phyloP scores from a whole-genome alignment of 1,140 invertebrate genomes.

The Ooceraea biroi region DNA sequence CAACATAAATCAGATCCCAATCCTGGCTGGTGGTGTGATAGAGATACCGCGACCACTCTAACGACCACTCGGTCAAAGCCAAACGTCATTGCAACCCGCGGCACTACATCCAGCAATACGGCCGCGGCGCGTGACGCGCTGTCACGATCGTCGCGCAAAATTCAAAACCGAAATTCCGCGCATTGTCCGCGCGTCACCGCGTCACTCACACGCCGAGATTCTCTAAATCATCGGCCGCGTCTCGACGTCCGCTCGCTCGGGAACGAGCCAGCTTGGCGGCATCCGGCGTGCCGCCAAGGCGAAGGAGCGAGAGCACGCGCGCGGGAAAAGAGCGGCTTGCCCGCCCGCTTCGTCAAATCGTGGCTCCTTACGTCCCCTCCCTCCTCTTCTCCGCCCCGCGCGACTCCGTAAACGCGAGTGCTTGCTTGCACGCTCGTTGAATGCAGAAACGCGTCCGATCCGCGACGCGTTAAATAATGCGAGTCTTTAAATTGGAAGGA shows the following conservation, averaged over 20 bases:
- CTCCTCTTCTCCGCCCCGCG: too few relatives aligned
- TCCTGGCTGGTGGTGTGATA: conserved; percentile 42
- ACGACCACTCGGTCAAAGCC: conserved; percentile 83
- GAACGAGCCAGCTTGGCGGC: neutral
- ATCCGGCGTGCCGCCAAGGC: conserved; percentile 25
- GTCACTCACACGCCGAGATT: conserved; percentile 75
- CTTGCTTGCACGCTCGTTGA: neutral
- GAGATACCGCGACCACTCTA: conserved; percentile 78
- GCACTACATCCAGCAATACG: conserved; percentile 81
- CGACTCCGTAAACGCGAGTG: neutral
- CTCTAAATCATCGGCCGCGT: conserved; percentile 63
- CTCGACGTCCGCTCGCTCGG: conserved; percentile 19
- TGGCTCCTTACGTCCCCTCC: neutral
- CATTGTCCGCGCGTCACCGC: conserved; percentile 84
- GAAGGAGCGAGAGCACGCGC: conserved; percentile 8
- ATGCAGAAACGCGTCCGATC: neutral
- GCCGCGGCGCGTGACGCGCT: conserved; percentile 72
- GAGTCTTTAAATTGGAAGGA: too few relatives aligned
- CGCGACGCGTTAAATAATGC: neutral
- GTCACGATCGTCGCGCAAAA: conserved; percentile 81
- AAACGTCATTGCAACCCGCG: conserved; percentile 82
- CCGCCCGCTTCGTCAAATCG: neutral
- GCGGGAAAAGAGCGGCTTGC: neutral
- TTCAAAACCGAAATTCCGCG: conserved; percentile 85
- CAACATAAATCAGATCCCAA: conserved; percentile 77